Evolutionary conservation across 2,888 invertebrate genomes (phyloP), one percentile per base, ranked within the genome.

Genomic region (Beris chalybata): DNA sequence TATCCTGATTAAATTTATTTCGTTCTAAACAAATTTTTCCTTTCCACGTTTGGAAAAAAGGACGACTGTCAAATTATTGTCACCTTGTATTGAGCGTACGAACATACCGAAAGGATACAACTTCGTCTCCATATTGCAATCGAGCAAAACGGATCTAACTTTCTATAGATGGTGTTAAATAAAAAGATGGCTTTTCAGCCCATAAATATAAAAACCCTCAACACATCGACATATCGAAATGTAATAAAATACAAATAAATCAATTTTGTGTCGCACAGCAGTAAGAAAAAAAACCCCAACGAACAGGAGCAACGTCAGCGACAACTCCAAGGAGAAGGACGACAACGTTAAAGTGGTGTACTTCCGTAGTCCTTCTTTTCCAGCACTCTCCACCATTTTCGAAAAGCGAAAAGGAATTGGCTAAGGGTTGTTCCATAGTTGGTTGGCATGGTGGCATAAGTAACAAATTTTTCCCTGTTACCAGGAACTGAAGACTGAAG

Each of bases 181-280:
- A 38, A 9, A 38, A 13, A 50, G 61, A 61, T 65, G 63, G 63
- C 53, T 66, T 66, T 68, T 58, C 57, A 58, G 58, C 55, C 66
- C 69, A 69, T 69, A 69, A 69, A 69, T 59, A 64, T 22, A 38
- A 65, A 22, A 66, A 67, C 65, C 53, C 55, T 64, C 59, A 66
- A 61, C 69, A 67, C 67, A 65, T 64, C 66, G 63, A 65, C 59
- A 64, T 67, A 61, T 57, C 54, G 64, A 66, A 66, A 69, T 67
- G 66, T 67, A 69, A 69, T 69, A 69, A 69, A 69, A 69, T 67
- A 56, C 64, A 67, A 69, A 69, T 69, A 69, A 69, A 69, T 69
- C 69, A 69, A 63, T 67, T 61, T 67, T 59, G 65, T 65, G 63
- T 69, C 57, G 61, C 30, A 57, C 13, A 53, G 64, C 56, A 64